These are phyloP conservation scores for Microtus pennsylvanicus DNA, from an alignment of 2,113 vertebrate genomes.

Conservation along the genomic window DNA sequence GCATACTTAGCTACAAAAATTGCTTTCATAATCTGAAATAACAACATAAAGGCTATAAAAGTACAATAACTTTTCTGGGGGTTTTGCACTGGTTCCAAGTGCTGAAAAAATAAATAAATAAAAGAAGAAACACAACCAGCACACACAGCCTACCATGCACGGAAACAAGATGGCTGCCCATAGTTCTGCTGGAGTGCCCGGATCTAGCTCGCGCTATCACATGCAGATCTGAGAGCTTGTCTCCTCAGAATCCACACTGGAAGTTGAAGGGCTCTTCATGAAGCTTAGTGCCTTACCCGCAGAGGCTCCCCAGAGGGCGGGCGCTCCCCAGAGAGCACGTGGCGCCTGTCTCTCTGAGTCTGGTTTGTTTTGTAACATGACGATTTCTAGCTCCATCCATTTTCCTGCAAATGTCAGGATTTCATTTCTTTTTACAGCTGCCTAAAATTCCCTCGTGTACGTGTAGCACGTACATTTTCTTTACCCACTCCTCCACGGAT, in stretches of 20 bases:
- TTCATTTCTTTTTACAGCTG: not conserved
- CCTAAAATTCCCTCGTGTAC: not conserved
- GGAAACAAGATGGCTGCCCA: not conserved
- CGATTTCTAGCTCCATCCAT: not conserved
- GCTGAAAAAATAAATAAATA: not conserved
- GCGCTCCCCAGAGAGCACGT: no score
- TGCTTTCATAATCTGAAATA: constrained; percentile 33
- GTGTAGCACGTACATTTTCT: not conserved
- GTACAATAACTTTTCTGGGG: not conserved
- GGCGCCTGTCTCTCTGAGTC: not conserved
- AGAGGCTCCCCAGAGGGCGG: not conserved
- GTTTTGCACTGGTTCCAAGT: not conserved
- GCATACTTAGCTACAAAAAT: not conserved
- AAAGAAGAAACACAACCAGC: not conserved
- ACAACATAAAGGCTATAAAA: constrained; percentile 13
- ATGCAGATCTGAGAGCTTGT: not conserved
- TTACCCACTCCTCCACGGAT: not conserved
- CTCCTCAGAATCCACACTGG: not conserved
- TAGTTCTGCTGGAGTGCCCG: no score
- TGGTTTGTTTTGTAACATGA: not conserved
- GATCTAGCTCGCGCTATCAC: fast-evolving
- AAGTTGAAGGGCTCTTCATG: no score
- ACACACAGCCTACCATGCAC: no score
- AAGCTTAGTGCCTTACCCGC: no score
- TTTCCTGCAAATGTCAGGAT: not conserved